Evolutionary conservation across 2,113 vertebrate species (phyloP).

Genomic region (Tonatia bakeri): DNA sequence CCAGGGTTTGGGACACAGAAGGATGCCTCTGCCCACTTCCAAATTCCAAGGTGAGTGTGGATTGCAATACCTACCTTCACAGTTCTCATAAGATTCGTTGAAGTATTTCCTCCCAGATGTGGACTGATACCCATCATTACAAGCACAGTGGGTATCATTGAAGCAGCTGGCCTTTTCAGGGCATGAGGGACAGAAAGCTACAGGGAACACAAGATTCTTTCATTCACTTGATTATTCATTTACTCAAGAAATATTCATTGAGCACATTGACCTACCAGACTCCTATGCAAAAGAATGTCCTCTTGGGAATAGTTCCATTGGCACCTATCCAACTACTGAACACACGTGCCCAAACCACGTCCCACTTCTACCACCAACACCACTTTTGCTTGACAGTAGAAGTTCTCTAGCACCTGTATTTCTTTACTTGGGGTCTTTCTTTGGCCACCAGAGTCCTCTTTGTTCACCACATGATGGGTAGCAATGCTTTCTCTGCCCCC

Average conservation of each 20-base stretch:
- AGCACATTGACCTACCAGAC: neutral
- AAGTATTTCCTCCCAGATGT: neutral
- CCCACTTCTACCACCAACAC: neutral
- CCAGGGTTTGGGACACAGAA: neutral
- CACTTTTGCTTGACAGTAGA: neutral
- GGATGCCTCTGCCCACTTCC: neutral
- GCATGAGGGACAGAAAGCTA: constrained; percentile 11
- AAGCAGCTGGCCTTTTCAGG: neutral
- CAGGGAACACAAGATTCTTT: neutral
- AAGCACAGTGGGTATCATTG: constrained; percentile 39
- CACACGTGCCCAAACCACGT: rapidly evolving
- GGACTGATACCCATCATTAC: constrained; percentile 2
- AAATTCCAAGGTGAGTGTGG: neutral
- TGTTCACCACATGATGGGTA: neutral
- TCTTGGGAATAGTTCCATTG: neutral
- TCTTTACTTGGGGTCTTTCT: neutral
- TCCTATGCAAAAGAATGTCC: neutral
- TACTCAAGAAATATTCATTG: neutral
- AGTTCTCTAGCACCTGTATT: neutral
- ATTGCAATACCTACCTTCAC: constrained; percentile 42
- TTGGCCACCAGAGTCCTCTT: neutral
- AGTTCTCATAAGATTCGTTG: neutral
- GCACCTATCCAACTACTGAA: neutral
- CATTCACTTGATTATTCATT: neutral
- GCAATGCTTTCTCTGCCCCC: no score